Conservation (phyloP, 2,888 invertebrate species). For the Netelia fuscicornis region DNA sequence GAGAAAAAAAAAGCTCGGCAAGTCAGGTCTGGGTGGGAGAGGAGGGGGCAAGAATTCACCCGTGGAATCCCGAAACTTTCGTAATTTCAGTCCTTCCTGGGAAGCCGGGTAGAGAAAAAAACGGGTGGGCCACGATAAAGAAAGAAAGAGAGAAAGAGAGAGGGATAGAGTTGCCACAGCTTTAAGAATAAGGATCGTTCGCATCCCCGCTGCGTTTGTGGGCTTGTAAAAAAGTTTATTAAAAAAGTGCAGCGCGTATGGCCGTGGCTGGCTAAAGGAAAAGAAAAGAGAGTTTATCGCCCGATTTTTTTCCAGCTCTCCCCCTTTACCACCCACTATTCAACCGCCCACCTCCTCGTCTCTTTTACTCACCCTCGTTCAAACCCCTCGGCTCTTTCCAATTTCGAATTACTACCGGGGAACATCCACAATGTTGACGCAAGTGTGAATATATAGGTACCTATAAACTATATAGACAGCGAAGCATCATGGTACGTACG, state of each 20-base stretch:
- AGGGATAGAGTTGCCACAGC: slow-evolving; percentile 44
- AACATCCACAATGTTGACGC: slow-evolving; percentile 30
- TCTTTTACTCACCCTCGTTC: slow-evolving; percentile 54
- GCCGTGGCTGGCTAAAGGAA: neutral
- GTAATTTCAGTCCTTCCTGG: slow-evolving; percentile 63
- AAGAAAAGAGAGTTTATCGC: slow-evolving; percentile 61
- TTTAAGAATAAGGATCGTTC: slow-evolving; percentile 59
- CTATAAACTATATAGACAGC: neutral
- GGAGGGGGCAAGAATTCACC: slow-evolving; percentile 46
- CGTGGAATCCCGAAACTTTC: slow-evolving; percentile 63
- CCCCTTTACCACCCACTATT: neutral
- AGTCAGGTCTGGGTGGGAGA: slow-evolving; percentile 27
- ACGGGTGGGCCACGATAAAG: slow-evolving; percentile 20
- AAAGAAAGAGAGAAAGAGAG: slow-evolving; percentile 3
- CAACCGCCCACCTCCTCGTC: neutral
- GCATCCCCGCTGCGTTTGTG: slow-evolving; percentile 60
- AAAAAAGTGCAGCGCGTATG: slow-evolving; percentile 63
- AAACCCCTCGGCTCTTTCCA: slow-evolving; percentile 45
- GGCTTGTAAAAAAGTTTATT: slow-evolving; percentile 67
- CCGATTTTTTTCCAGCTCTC: slow-evolving; percentile 19
- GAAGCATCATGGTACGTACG: slow-evolving; percentile 4
- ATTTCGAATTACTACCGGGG: slow-evolving; percentile 50
- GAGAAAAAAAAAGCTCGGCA: slow-evolving; percentile 7
- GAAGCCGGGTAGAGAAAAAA: slow-evolving; percentile 22
- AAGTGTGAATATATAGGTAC: neutral